Conservation (phyloP, 2,113 vertebrate species). For the Xenus cinereus region DNA sequence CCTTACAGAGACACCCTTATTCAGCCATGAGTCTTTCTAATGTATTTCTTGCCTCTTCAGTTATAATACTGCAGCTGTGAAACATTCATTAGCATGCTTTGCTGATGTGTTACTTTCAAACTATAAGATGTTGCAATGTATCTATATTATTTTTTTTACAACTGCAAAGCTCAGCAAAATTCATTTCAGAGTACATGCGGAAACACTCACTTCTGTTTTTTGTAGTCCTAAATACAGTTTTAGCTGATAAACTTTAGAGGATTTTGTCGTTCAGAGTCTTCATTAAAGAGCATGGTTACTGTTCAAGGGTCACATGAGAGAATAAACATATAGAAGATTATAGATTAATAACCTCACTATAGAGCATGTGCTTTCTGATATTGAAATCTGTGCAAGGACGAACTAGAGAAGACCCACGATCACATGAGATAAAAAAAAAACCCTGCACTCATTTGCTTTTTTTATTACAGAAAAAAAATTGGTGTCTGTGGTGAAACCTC, state of each 20-base stretch:
- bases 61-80: conserved; percentile 30
- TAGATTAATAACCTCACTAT: background rate
- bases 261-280: background rate
- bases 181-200: background rate
- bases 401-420: background rate
- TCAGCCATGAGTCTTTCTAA: background rate
- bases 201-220: background rate
- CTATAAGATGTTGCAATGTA: background rate
- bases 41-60: conserved; percentile 9
- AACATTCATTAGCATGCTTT: conserved; percentile 16
- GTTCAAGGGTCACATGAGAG: background rate
- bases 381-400: background rate
- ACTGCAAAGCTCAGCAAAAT: background rate
- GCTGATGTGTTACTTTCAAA: background rate
- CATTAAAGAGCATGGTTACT: background rate
- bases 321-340: background rate
- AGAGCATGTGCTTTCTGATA: background rate
- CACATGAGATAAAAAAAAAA: background rate
- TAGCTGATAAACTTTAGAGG: background rate
- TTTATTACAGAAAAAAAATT: background rate
- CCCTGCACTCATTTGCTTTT: background rate
- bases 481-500: background rate
- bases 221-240: background rate
- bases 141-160: background rate
- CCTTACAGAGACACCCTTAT: background rate